Conservation (phyloP, 2,888 invertebrate species). For the Muschampia plurimacula region DNA sequence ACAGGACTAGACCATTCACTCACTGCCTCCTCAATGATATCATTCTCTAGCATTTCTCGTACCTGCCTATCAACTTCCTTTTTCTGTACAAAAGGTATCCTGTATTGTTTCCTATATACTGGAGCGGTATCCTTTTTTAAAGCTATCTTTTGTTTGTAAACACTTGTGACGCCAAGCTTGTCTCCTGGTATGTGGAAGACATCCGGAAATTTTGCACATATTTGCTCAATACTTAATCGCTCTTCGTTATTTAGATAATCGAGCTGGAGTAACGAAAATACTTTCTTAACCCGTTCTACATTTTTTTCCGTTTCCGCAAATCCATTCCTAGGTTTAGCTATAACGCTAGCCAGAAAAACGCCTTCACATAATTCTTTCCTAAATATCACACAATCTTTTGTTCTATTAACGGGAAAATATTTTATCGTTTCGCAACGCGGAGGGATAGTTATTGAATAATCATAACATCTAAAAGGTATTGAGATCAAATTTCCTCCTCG, state of each 20-base stretch:
- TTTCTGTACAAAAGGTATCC: background rate
- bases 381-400: background rate
- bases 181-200: background rate
- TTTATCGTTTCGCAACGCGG: background rate
- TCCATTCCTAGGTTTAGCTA: background rate
- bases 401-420: background rate
- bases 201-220: background rate
- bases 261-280: background rate
- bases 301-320: background rate
- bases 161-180: background rate
- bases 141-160: background rate
- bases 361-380: background rate
- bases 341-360: background rate
- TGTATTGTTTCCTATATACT: background rate
- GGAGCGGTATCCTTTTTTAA: background rate
- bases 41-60: background rate
- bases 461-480: background rate
- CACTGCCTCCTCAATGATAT: background rate
- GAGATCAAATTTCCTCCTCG: background rate
- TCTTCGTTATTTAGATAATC: background rate
- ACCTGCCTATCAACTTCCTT: background rate
- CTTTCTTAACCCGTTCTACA: background rate
- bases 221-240: background rate
- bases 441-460: background rate
- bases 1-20: conserved; percentile 1